Base-by-base conservation (phyloP, 1,140 invertebrate species). In the Drosophila pachea region DNA sequence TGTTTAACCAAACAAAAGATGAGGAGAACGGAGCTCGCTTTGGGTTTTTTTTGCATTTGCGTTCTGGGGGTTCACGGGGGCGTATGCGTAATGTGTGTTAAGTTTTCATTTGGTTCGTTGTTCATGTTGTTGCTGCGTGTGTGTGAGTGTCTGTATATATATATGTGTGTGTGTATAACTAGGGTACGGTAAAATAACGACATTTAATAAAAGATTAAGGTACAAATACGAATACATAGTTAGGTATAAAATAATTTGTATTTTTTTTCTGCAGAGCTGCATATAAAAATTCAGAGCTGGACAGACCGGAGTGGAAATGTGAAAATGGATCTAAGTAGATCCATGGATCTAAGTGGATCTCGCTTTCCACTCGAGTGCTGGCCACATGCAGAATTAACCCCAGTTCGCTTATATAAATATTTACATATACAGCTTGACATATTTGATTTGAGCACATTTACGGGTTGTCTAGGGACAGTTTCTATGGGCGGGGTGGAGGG, bases 121-220 rank as follows among this genome's bases (percentile, higher is more conserved):
- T 67, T 61, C 33, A 56, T 68, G 66, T 68, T 68, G 58, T 62
- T 52, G 9, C 40, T 59, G 47, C 52, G 54, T 35, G 31, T 62
- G 11, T 42, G 36, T 53, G 32, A 0, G 36, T 11, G 7, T 9
- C 43, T 22, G 45, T 43, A 22, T 22, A 22, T 22, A 22, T 22
- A 22, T 56, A 22, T 50, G 12, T 49, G 8, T 45, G 38, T 36
- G 22, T 50, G 22, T 14, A 12, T 9, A 59, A 33, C 22, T 58
- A 49, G 45, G 14, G 29, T 58, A 58, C 43, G 22, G n/a, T 64
- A 32, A 36, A 8, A 38, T 65, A 65, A 58, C 61, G 58, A 58
- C 61, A 52, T 65, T 69, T 49, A 64, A 45, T 45, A 48, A 60
- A 66, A 60, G 31, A 35, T 52, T 52, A 35, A 43, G 12, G 31